A percentile compares a stretch with the other conserved stretches of the same genome.
phyloP scores from a whole-genome alignment of 2,888 invertebrate genomes.

The Chloroclystis v-ata region DNA sequence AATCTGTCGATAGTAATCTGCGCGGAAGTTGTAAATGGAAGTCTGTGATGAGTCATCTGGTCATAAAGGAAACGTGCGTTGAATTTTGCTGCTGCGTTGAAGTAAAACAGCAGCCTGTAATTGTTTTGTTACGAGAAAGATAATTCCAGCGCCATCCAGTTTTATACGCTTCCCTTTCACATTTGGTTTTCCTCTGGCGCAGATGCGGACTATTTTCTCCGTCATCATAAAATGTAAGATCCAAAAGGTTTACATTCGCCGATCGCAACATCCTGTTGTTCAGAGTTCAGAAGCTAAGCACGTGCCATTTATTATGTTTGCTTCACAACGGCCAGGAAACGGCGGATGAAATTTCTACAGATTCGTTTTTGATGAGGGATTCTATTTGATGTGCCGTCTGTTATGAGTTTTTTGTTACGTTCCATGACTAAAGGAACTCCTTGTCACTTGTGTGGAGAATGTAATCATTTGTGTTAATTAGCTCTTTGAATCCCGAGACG shows the following conservation, averaged over 20 bases:
- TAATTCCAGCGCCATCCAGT: constrained; percentile 39
- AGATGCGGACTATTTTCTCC: constrained; percentile 61
- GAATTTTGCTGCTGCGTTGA: constrained; percentile 17
- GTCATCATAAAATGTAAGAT: constrained; percentile 42
- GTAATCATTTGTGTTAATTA: not conserved
- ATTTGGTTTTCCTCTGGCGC: constrained; percentile 55
- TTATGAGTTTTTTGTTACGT: constrained; percentile 1
- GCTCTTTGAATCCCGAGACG: no score
- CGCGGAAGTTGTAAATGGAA: constrained; percentile 4
- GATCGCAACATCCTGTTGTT: constrained; percentile 59
- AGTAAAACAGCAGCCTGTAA: constrained; percentile 28
- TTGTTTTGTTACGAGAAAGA: constrained; percentile 35
- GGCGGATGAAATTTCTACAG: constrained; percentile 17
- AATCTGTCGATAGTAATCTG: constrained; percentile 19
- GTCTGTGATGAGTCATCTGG: constrained; percentile 10
- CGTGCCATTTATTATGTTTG: constrained; percentile 57
- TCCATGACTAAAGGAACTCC: constrained; percentile 1
- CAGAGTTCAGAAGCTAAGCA: constrained; percentile 48
- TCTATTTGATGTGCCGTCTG: constrained; percentile 1
- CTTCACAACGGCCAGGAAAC: constrained; percentile 33
- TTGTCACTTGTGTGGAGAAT: not conserved
- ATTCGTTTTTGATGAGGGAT: constrained; percentile 8
- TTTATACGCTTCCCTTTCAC: constrained; percentile 53
- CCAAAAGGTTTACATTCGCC: constrained; percentile 51
- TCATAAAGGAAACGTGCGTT: constrained; percentile 18